A percentile compares a stretch with the other conserved stretches of the same genome.
Evolutionary conservation across 2,797 vertebrate genomes (phyloP).

Genomic region (Myotis daubentonii): DNA sequence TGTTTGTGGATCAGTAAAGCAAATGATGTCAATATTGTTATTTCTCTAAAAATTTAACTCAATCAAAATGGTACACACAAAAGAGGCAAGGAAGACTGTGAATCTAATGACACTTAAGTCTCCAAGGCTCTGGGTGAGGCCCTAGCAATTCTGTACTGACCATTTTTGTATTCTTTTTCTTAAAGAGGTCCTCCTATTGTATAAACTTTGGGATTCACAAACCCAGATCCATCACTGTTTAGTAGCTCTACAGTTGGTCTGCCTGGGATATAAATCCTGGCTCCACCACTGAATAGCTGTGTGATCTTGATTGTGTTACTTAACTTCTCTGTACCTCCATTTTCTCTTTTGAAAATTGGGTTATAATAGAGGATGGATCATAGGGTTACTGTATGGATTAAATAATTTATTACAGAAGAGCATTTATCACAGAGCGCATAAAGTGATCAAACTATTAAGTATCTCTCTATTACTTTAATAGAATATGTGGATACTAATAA

Average conservation of each 20-base stretch:
- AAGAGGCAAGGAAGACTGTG: background rate
- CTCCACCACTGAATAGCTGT: background rate
- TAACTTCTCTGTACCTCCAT: background rate
- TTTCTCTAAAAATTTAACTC: conserved; percentile 32
- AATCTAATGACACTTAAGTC: background rate
- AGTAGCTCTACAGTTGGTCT: background rate
- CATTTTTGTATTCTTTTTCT: conserved; percentile 6
- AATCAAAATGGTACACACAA: background rate
- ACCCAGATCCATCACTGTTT: background rate
- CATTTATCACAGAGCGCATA: background rate
- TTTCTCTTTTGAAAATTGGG: background rate
- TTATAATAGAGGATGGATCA: background rate
- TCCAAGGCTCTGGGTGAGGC: background rate
- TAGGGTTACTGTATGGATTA: background rate
- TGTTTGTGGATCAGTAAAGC: background rate
- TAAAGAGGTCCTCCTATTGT: background rate
- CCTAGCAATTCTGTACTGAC: background rate
- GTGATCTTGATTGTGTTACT: background rate
- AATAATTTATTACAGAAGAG: background rate
- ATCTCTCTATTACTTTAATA: conserved; percentile 6
- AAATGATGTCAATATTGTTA: background rate
- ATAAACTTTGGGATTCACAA: background rate
- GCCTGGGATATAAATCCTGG: background rate
- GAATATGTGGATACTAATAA: background rate
- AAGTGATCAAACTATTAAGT: background rate